Percentiles rank a stretch among this genome's conserved stretches.
phyloP scores from a whole-genome alignment of 2,888 invertebrate species.

The Agriopis leucophaearia region DNA sequence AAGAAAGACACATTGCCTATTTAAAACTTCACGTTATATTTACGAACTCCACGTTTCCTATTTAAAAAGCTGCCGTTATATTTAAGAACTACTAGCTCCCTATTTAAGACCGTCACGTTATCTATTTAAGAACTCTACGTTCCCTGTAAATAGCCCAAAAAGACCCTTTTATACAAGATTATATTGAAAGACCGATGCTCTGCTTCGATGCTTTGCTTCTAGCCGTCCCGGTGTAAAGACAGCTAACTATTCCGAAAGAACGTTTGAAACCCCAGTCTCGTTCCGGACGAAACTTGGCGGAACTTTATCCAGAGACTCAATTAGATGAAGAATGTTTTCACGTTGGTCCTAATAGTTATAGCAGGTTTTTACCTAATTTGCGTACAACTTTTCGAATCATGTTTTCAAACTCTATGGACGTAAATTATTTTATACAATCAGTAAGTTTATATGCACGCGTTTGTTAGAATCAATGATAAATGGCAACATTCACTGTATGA shows the following conservation, averaged over 20 bases:
- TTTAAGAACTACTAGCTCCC: background rate
- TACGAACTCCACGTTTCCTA: background rate
- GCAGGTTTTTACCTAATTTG: background rate
- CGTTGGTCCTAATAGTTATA: background rate
- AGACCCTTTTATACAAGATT: background rate
- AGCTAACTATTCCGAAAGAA: slow-evolving; percentile 24
- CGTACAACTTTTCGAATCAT: background rate
- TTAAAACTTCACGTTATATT: background rate
- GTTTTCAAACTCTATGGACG: too few species aligned
- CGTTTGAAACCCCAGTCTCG: slow-evolving; percentile 26
- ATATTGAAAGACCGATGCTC: background rate
- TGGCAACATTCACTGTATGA: too few species aligned
- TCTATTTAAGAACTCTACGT: background rate
- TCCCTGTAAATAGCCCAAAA: background rate
- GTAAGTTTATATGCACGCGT: too few species aligned
- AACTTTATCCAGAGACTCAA: slow-evolving; percentile 27
- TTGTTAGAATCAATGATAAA: too few species aligned
- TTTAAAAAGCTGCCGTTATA: background rate
- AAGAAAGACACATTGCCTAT: background rate
- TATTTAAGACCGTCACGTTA: background rate
- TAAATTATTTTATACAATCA: too few species aligned
- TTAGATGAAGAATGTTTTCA: slow-evolving; percentile 14
- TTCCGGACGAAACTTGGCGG: slow-evolving; percentile 16
- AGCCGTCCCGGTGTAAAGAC: background rate
- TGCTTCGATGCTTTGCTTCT: background rate